Evolutionary conservation across 1,140 invertebrate genomes (phyloP), one percentile per base, ranked within the genome.

Genomic region (Lordiphosa stackelbergi): DNA sequence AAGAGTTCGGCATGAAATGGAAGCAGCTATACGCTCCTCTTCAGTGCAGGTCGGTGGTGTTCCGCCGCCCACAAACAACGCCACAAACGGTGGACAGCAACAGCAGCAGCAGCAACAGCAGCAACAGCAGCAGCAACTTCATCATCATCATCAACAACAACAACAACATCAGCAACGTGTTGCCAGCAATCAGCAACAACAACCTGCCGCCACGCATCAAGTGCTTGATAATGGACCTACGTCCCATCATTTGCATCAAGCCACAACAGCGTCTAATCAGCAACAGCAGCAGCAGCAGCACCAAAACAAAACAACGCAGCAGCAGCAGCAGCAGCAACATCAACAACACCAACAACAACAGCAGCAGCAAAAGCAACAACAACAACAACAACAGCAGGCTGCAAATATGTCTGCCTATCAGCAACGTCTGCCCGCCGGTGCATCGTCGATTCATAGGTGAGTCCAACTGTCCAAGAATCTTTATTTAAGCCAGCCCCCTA

Each of bases 1-100:
- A 83, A 83, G 73, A 83, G 78, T 83, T 87, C 86, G 86, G 86
- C 86, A 88, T 88, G 86, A 88, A 85, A 88, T 88, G 86, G 86
- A 88, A 88, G 86, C 86, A 85, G 86, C 86, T 77, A 87, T 88
- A 75, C 86, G 86, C 81, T 85, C 86, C 78, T 78, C 86, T 87
- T 86, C 85, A 81, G 86, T 87, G 86, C 86, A 87, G 73, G 86
- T 87, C 84, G 86, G 85, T 83, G 86, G 85, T 83, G 86, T 86
- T 73, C 86, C 85, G 59, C 85, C 86, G 65, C 69, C 81, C 72
- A 72, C 77, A 81, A 84, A 71, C 57, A 79, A 75, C 75, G 63
- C 70, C 61, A 53, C 78, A 68, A 77, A 79, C 62, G 68, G 84
- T 72, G 79, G 74, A 69, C 69, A 69, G 49, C 71, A 74, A 11